These are phyloP conservation scores for Helicoverpa zea DNA, from an alignment of 1,140 invertebrate genomes.

Conservation along the genomic window DNA sequence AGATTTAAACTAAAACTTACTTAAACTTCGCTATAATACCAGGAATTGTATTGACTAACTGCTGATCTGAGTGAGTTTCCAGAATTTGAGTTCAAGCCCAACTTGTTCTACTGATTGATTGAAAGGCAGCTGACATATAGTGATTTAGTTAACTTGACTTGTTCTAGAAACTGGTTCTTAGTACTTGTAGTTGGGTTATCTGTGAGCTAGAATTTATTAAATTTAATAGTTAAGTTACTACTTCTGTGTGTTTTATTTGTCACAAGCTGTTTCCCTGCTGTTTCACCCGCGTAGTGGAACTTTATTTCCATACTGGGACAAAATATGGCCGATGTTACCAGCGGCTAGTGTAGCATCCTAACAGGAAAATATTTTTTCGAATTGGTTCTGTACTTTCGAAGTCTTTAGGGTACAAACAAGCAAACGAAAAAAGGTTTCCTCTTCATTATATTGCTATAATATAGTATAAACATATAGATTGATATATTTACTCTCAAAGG, in stretches of 20 bases:
- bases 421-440: no score
- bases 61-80: not conserved
- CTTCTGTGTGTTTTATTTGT: not conserved
- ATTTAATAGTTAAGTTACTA: not conserved
- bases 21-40: not conserved
- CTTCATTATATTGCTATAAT: no score
- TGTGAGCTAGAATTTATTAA: not conserved
- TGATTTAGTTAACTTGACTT: not conserved
- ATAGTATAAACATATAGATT: no score
- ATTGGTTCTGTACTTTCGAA: no score
- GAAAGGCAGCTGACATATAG: not conserved
- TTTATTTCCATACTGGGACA: no score
- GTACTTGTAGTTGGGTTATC: not conserved
- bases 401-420: no score
- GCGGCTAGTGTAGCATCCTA: no score
- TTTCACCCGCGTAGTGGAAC: no score
- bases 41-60: conserved; percentile 26
- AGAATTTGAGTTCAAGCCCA: conserved; percentile 10
- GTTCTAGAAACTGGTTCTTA: not conserved
- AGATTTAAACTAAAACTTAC: not conserved
- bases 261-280: not conserved
- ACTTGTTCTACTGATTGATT: conserved; percentile 13
- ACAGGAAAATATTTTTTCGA: no score
- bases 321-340: no score
- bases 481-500: no score